Base-by-base conservation (phyloP, 2,113 vertebrate species). In the Euleptes europaea region DNA sequence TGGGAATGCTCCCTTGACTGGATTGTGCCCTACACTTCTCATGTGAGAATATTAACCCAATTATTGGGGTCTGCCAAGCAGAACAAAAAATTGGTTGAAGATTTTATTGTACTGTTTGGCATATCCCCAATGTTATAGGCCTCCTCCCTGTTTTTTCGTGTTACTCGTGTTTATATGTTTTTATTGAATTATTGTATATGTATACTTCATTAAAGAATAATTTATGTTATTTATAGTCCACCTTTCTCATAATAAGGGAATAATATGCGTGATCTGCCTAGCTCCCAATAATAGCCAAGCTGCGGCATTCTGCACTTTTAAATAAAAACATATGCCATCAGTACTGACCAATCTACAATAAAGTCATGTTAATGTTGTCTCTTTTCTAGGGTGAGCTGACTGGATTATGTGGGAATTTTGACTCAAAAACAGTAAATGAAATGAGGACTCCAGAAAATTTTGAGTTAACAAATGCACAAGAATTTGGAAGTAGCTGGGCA, bases 371-470 rank as follows among this genome's bases (percentile, higher is more conserved):
- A 31, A 49, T 2, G 69, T 60, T 83, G 6, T 38, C 82, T 42
- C 84, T 74, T 86, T 69, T 88, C 80, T 93, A 99, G 98, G 97
- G 97, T 54, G 94, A 97, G 88, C 91, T 99, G 63, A 91, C 94
- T 1, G 98, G 98, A 17, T 95, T 99, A 47, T 99, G 98, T 93
- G 98, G 98, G 44, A 99, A 99, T 95, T 99, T 99, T 90, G 98
- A 99, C 92, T 92, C 97, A 90, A 99, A 98, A 95, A 99, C 98
- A 3, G 91, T 97, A 86, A 99, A 99, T 84, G 98, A 99, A 94
- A 97, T 99, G 97, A 97, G 96, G 88, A 98, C 97, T 11, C 98
- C 98, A 0, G 98, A 99, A 86, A 97, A 98, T 94, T 97, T 99
- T 11, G 98, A 99, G 77, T 93, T 98, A 60, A 95, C 97, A 0